Base-by-base conservation (phyloP, 2,797 vertebrate genomes). In the Pelodytes ibericus region DNA sequence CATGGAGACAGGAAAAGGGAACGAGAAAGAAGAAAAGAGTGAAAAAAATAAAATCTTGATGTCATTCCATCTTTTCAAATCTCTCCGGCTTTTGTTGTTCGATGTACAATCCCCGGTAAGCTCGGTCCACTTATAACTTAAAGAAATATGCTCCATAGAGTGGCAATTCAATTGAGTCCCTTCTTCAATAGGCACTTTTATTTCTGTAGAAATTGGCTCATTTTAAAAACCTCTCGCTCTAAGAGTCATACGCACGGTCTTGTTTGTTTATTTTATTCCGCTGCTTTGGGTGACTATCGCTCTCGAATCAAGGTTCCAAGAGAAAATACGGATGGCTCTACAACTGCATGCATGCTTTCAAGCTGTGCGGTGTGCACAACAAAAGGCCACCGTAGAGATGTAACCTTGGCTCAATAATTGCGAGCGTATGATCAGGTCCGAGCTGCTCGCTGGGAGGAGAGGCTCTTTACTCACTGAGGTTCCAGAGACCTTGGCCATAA, bases 101-200 rank as follows among this genome's bases (percentile, higher is more conserved):
- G 24, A 39, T 56, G 15, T 25, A 24, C 58, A 51, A 44, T 62
- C 61, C 58, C 41, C 15, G 39, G 58, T 72, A 26, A 26, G 36
- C 36, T 39, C 56, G 69, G 18, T 71, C 24, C 16, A 71, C 41
- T 62, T 61, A 72, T 31, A 51, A 15, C 24, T 62, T 51, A 22
- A 29, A 53, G 58, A 20, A 63, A 64, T 64, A 8, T 9, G 15
- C 47, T 64, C 41, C 24, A 22, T 26, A 22, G 44, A 39, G 36
- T 39, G 2, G 15, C 58, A 30, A 30, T 31, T 60, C 27, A 60
- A 60, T 60, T 30, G 20, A 25, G 16, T 18, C 15, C 24, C 27
- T 60, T 30, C 58, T 60, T 2, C 26, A 30, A 60, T 18, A n/a
- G 56, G 58, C 25, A 27, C 13, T 58, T 58, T 58, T 31, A 18